Base-by-base conservation (phyloP, 2,888 invertebrate species). In the Andrena haemorrhoa region DNA sequence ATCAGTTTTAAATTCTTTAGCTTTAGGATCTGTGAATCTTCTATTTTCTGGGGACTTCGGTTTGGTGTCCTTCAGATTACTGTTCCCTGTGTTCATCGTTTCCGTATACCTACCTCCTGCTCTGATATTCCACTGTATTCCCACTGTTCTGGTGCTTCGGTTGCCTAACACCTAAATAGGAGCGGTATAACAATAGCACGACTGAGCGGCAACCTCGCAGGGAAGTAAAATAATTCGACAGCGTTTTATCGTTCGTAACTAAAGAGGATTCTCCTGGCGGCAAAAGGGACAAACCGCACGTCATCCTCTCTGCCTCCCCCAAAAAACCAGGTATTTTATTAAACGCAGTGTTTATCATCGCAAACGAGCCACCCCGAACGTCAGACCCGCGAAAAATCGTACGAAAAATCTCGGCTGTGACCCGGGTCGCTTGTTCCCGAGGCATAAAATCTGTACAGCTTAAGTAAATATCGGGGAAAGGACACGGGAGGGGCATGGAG, bases 271-370 rank as follows among this genome's bases (percentile, higher is more conserved):
- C 56, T 26, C 56, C 56, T 4, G 23, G 23, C 83, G 85, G 83
- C 78, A 82, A 23, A 56, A 56, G 20, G 23, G 26, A 23, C 56
- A 56, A 23, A 26, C 23, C 56, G 23, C 56, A 56, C 78, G 75
- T 89, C 89, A 91, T 91, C 89, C 90, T 91, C 90, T 89, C 90
- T 91, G 85, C 87, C 86, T 82, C 89, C 89, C 89, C 89, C 89
- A 90, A 90, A 86, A 89, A 88, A 60, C 31, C 56, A 41, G 70
- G 63, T 76, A 71, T 76, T 76, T 76, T 70, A 70, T 76, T 76
- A 76, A 76, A 56, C 53, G 49, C 51, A 35, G 35, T 70, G 65
- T 66, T 82, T 80, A 82, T 79, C 81, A 81, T 74, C 75, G 83
- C 72, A 84, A 85, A 85, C 77, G 79, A 82, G 83, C 29, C 74